A percentile compares a stretch with the other conserved stretches of the same genome.
phyloP scores from a whole-genome alignment of 2,113 vertebrate genomes.

The Rhynchopsitta pachyrhyncha region DNA sequence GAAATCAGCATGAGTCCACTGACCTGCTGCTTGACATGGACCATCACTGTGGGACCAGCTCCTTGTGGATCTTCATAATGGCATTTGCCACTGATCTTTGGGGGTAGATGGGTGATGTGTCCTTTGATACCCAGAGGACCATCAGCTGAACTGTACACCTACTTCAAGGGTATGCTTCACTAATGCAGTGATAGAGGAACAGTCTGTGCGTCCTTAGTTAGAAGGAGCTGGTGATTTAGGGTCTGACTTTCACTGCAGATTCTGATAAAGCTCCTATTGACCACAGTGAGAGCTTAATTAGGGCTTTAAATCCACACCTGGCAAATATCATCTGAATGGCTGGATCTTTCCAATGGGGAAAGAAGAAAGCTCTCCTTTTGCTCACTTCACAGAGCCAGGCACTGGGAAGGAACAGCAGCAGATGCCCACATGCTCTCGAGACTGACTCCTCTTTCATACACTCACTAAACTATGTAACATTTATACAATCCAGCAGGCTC shows the following conservation, averaged over 20 bases:
- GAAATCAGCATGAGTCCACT: background rate
- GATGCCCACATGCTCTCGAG: background rate
- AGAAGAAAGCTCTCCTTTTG: background rate
- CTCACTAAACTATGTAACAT: conserved; percentile 50
- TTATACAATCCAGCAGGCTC: conserved; percentile 47
- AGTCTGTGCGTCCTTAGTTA: background rate
- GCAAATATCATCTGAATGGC: background rate
- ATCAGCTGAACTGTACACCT: background rate
- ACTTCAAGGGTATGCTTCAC: background rate
- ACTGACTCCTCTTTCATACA: conserved; percentile 31
- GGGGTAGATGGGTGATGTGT: background rate
- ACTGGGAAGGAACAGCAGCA: background rate
- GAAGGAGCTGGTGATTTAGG: background rate
- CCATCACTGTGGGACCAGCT: background rate
- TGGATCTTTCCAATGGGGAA: background rate
- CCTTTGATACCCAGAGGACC: background rate
- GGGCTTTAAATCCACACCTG: background rate
- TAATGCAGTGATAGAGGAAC: background rate
- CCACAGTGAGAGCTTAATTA: background rate
- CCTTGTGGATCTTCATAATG: background rate
- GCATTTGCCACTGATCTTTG: background rate
- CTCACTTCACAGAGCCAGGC: background rate
- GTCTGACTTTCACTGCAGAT: background rate
- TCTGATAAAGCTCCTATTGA: background rate
- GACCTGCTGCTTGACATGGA: background rate